Evolutionary conservation across 2,888 invertebrate genomes (phyloP).

Genomic region (Drosophila pegasa): DNA sequence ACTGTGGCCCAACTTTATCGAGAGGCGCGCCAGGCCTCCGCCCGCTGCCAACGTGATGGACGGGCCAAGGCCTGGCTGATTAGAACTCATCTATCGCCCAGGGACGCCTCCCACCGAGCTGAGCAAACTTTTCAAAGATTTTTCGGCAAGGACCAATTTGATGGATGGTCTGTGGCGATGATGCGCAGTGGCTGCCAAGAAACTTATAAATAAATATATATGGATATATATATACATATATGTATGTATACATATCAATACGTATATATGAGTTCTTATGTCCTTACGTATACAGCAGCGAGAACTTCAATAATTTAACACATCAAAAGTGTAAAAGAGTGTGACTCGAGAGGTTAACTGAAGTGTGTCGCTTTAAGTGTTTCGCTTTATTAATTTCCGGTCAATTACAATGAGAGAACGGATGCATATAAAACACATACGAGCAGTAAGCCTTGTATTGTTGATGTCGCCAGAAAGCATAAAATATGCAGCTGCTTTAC

Average conservation of each 20-base stretch:
- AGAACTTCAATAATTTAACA: constrained; percentile 38
- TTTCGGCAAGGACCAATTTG: constrained; percentile 59
- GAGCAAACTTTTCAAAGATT: constrained; percentile 52
- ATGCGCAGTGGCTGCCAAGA: not conserved
- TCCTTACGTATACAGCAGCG: not conserved
- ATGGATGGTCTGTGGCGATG: constrained; percentile 52
- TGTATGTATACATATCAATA: not conserved
- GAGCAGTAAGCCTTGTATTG: not conserved
- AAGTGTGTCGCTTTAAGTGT: not conserved
- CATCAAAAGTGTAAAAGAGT: not conserved
- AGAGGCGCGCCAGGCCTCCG: constrained; percentile 3
- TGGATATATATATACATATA: not conserved
- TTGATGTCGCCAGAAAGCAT: not conserved
- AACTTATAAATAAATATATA: not conserved
- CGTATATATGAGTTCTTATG: not conserved
- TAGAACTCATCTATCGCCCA: constrained; percentile 60
- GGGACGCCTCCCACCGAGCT: constrained; percentile 29
- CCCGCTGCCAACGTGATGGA: constrained; percentile 31
- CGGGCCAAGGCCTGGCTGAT: constrained; percentile 46
- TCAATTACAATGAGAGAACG: not conserved
- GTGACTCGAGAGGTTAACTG: not conserved
- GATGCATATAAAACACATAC: not conserved
- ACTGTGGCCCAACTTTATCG: constrained; percentile 58
- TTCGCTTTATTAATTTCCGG: not conserved
- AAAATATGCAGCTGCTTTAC: constrained; percentile 5